These are phyloP conservation scores for Himalopsyche anomala DNA, from an alignment of 2,888 invertebrate genomes.

Conservation along the genomic window DNA sequence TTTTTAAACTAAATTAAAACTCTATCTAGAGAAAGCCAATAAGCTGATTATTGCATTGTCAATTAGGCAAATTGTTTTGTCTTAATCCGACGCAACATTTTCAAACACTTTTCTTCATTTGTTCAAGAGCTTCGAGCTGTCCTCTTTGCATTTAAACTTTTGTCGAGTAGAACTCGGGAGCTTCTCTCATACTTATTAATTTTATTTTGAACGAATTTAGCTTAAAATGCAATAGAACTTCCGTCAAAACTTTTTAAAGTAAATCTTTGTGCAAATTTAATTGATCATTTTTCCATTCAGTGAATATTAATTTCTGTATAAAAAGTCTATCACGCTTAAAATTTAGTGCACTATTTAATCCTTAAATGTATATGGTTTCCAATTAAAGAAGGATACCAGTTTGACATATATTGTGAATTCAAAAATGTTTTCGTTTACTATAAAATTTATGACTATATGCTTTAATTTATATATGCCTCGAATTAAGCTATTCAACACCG, in stretches of 20 bases:
- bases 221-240: conserved; percentile 37
- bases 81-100: conserved; percentile 23
- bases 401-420: no score
- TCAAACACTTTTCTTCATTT: conserved; percentile 14
- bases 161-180: background rate
- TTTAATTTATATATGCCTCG: no score
- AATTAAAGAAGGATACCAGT: no score
- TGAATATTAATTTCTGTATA: background rate
- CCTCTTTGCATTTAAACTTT: conserved; percentile 37
- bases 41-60: background rate
- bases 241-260: background rate
- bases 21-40: background rate
- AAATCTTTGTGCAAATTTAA: background rate
- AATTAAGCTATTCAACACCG: no score
- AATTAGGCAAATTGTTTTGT: conserved; percentile 36
- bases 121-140: background rate
- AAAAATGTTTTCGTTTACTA: no score
- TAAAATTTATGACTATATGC: no score
- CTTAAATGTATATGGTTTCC: no score
- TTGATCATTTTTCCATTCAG: background rate
- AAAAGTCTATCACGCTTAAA: no score
- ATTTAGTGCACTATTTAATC: no score
- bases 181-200: background rate
- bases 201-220: conserved; percentile 9
- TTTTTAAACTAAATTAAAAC: no score